Evolutionary conservation across 2,113 vertebrate species (phyloP).

Genomic region (Chlamydotis undulata): DNA sequence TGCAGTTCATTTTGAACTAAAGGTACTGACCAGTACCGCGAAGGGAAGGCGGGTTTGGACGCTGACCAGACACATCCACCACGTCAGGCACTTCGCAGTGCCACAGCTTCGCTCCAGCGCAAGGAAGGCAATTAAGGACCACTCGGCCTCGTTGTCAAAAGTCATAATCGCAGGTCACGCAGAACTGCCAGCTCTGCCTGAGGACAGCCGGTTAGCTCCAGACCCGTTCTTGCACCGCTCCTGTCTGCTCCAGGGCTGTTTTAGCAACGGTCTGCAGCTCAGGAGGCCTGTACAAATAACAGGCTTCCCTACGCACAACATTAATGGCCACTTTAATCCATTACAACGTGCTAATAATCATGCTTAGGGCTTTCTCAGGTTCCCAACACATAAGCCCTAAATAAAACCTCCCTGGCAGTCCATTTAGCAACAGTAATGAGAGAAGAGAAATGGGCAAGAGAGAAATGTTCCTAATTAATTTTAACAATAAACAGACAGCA

Average conservation of each 20-base stretch:
- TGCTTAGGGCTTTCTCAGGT: neutral
- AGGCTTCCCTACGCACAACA: neutral
- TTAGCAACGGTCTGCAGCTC: neutral
- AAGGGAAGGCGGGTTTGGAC: neutral
- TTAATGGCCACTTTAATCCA: neutral
- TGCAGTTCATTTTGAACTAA: neutral
- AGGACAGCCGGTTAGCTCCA: neutral
- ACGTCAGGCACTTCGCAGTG: neutral
- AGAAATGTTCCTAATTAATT: neutral
- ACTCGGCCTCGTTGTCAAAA: neutral
- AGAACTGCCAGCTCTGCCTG: neutral
- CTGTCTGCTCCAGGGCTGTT: neutral
- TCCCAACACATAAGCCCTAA: neutral
- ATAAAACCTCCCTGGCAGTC: neutral
- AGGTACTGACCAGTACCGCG: neutral
- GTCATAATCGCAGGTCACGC: neutral
- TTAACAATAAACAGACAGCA: neutral
- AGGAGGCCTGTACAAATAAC: neutral
- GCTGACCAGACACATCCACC: neutral
- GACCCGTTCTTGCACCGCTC: neutral
- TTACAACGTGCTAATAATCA: neutral
- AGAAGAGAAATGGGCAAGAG: neutral
- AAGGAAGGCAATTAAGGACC: neutral
- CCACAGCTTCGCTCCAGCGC: neutral
- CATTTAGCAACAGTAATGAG: neutral